Conservation (phyloP, 2,888 invertebrate genomes). For the Campopleginae sp. region DNA sequence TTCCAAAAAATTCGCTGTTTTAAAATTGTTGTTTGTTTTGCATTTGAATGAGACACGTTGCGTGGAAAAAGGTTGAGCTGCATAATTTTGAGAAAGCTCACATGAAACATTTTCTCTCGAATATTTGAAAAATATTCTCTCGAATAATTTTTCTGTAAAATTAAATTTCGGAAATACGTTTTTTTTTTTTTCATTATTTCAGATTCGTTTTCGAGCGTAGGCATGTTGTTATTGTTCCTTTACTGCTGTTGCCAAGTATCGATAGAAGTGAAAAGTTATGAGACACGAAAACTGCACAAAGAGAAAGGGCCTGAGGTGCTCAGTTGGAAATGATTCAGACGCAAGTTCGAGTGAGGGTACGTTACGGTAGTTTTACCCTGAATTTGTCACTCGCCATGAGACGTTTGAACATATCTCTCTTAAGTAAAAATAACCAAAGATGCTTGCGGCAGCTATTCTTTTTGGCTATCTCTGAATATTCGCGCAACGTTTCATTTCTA, state of each 20-base stretch:
- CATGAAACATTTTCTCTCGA: too few relatives aligned
- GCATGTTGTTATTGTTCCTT: conserved; percentile 83
- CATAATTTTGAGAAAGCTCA: too few relatives aligned
- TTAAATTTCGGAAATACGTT: conserved; percentile 46
- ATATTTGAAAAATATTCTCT: neutral
- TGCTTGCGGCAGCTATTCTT: neutral
- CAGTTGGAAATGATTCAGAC: conserved; percentile 17
- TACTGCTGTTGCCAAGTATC: conserved; percentile 87
- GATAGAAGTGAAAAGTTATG: conserved; percentile 83
- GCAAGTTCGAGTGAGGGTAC: neutral
- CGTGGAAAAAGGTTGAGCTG: too few relatives aligned
- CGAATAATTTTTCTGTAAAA: neutral
- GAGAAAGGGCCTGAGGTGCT: conserved; percentile 11
- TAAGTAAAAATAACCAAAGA: neutral
- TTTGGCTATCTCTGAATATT: conserved; percentile 7
- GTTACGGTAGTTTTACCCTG: neutral
- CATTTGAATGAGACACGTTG: too few relatives aligned
- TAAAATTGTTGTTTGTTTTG: too few relatives aligned
- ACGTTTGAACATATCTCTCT: neutral
- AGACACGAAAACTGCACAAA: conserved; percentile 66
- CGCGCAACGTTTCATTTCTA: neutral
- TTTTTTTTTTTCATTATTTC: conserved; percentile 71
- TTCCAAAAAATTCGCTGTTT: conserved; percentile 3
- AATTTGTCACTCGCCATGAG: neutral
- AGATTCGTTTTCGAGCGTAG: conserved; percentile 80